Conservation (phyloP, 2,797 vertebrate genomes). For the Crocidura indochinensis region DNA sequence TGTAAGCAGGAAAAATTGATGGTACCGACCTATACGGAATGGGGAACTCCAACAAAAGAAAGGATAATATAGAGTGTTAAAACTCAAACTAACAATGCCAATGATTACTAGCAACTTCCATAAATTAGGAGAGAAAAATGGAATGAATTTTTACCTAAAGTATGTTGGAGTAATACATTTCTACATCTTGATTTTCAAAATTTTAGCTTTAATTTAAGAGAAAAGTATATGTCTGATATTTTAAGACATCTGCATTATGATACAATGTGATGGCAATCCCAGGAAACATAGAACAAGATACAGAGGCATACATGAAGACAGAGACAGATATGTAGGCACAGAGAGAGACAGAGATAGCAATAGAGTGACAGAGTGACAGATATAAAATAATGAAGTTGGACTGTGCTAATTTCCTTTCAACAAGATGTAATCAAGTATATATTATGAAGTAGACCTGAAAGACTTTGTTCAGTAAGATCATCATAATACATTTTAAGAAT, state of each 20-base stretch:
- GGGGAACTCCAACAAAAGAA: not conserved
- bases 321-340: no score
- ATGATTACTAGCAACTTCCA: not conserved
- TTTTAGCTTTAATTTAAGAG: not conserved
- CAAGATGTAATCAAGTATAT: not conserved
- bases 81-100: no score
- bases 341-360: not conserved
- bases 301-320: not conserved
- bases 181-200: no score
- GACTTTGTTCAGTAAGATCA: not conserved
- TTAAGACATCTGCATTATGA: not conserved
- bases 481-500: not conserved
- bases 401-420: not conserved
- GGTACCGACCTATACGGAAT: not conserved
- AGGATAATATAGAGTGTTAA: not conserved
- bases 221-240: conserved; percentile 11
- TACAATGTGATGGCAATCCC: not conserved
- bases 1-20: not conserved
- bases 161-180: not conserved
- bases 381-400: not conserved
- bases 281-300: not conserved
- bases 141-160: not conserved
- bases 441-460: not conserved
- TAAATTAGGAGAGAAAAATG: not conserved
- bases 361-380: not conserved